These are phyloP conservation scores for Drosophila watanabei DNA, from an alignment of 1,140 invertebrate genomes.

Conservation along the genomic window DNA sequence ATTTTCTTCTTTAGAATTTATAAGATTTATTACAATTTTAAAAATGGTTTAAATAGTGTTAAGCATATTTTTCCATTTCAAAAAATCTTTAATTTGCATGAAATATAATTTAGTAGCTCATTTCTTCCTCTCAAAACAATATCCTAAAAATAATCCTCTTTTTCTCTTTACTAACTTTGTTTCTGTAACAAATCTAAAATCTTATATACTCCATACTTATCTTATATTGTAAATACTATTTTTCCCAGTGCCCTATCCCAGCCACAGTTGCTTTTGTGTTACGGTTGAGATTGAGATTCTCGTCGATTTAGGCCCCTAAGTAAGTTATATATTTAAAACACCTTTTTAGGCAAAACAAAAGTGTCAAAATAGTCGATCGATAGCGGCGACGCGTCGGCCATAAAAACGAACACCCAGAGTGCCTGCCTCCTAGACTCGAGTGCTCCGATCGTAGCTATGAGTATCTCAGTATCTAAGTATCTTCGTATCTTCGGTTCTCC, in stretches of 20 bases:
- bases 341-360: slow-evolving; percentile 79
- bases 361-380: slow-evolving; percentile 76
- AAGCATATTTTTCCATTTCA: neutral
- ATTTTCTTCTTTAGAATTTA: too few relatives aligned
- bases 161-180: neutral
- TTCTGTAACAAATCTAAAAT: neutral
- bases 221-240: neutral
- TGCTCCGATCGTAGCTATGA: slow-evolving; percentile 12
- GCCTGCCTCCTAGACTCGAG: slow-evolving; percentile 19
- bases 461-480: slow-evolving; percentile 23
- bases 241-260: slow-evolving; percentile 4
- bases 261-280: slow-evolving; percentile 27
- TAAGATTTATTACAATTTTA: too few relatives aligned
- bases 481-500: slow-evolving; percentile 1
- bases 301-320: slow-evolving; percentile 37
- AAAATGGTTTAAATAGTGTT: too few relatives aligned
- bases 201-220: neutral
- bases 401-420: slow-evolving; percentile 77
- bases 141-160: neutral
- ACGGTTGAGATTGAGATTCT: slow-evolving; percentile 23
- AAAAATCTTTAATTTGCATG: neutral
- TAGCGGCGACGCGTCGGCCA: slow-evolving; percentile 34
- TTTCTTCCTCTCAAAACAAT: neutral
- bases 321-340: slow-evolving; percentile 77
- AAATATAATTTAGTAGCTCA: neutral